phyloP scores from a whole-genome alignment of 2,888 invertebrate genomes.

The Incurvaria masculella region DNA sequence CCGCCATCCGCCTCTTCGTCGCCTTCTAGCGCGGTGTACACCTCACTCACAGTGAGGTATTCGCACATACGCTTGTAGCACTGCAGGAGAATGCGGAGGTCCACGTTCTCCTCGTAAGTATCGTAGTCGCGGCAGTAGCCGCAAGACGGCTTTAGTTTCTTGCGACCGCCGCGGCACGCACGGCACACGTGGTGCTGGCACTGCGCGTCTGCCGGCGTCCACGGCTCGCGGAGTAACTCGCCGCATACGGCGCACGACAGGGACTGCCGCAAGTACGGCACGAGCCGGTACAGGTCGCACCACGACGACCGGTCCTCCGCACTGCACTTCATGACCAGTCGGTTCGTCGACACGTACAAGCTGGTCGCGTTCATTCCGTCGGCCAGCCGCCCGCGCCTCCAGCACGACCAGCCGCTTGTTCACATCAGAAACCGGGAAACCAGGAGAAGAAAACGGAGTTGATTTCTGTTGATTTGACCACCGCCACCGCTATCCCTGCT shows the following conservation, averaged over 20 bases:
- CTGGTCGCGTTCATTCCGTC: constrained; percentile 73
- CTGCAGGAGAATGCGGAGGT: constrained; percentile 75
- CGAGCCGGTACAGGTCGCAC: constrained; percentile 77
- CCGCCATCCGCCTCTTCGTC: constrained; percentile 53
- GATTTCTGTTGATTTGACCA: no score
- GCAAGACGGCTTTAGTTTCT: constrained; percentile 81
- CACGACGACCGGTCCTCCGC: constrained; percentile 69
- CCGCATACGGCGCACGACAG: constrained; percentile 89
- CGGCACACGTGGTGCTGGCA: constrained; percentile 91
- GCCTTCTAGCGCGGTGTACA: constrained; percentile 61
- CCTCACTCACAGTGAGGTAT: constrained; percentile 70
- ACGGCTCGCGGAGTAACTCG: constrained; percentile 76
- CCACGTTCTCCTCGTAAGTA: constrained; percentile 78
- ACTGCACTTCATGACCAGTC: constrained; percentile 73
- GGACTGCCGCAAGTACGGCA: constrained; percentile 82
- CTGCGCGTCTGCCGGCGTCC: constrained; percentile 70
- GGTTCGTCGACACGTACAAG: constrained; percentile 78
- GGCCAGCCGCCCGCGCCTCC: not conserved
- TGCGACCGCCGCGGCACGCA: constrained; percentile 78
- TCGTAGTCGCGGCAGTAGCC: constrained; percentile 82
- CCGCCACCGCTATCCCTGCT: no score
- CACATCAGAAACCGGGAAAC: not conserved
- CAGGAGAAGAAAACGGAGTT: no score
- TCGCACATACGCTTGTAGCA: constrained; percentile 89
- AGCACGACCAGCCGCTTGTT: not conserved